These are phyloP conservation scores for Perizoma flavofasciatum DNA, from an alignment of 2,888 invertebrate species.

Conservation along the genomic window DNA sequence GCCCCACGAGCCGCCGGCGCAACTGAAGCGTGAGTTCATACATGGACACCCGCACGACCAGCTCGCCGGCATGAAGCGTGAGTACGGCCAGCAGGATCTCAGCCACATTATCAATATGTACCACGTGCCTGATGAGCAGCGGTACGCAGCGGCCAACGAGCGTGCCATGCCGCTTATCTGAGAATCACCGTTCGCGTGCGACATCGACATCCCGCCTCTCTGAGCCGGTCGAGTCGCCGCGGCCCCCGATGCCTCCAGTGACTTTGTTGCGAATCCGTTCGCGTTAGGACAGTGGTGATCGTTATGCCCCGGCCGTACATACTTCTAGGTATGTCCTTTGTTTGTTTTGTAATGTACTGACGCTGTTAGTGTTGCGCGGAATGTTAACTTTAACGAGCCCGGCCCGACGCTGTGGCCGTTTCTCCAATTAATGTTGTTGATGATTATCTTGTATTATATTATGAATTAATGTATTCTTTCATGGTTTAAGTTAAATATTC, in stretches of 20 bases:
- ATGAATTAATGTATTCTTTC: constrained; percentile 80
- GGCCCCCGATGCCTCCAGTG: constrained; percentile 69
- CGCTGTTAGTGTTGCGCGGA: constrained; percentile 72
- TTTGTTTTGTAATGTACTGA: constrained; percentile 76
- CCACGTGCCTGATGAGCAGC: constrained; percentile 86
- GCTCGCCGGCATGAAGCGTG: constrained; percentile 86
- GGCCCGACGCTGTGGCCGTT: constrained; percentile 47
- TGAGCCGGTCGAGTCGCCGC: constrained; percentile 80
- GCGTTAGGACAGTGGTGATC: constrained; percentile 77
- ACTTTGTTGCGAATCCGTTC: constrained; percentile 66
- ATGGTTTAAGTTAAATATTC: constrained; percentile 78
- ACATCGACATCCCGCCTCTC: constrained; percentile 86
- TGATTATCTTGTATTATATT: constrained; percentile 78
- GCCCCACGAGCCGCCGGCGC: constrained; percentile 76
- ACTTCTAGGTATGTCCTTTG: constrained; percentile 79
- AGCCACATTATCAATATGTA: constrained; percentile 88
- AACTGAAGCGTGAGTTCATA: constrained; percentile 82
- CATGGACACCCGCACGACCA: constrained; percentile 76
- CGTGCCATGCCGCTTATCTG: constrained; percentile 86
- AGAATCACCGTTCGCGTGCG: constrained; percentile 86
- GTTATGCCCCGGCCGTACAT: constrained; percentile 73
- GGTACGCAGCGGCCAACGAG: constrained; percentile 84
- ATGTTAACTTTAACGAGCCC: constrained; percentile 65
- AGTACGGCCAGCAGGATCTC: constrained; percentile 86
- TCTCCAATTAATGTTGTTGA: constrained; percentile 79